Evolutionary conservation across 1,140 invertebrate genomes (phyloP).

Genomic region (Rhagoletis pomonella): DNA sequence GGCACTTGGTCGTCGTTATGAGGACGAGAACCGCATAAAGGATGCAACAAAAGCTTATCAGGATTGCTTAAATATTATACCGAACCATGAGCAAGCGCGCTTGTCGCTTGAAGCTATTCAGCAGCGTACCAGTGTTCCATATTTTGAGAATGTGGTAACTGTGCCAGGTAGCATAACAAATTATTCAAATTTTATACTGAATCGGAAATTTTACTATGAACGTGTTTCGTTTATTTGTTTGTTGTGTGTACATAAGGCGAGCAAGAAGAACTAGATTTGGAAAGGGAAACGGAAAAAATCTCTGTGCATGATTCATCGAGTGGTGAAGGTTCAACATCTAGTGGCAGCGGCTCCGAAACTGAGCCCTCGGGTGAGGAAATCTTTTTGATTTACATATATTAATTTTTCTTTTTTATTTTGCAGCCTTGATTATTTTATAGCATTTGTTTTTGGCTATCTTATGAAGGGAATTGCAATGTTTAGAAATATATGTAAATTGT

Average conservation of each 20-base stretch:
- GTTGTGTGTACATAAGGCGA: background rate
- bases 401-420: conserved; percentile 35
- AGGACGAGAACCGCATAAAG: conserved; percentile 89
- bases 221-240: conserved; percentile 37
- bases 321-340: background rate
- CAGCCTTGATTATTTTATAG: background rate
- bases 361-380: conserved; percentile 1
- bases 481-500: background rate
- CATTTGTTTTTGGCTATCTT: background rate
- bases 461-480: background rate
- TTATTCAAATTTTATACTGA: background rate
- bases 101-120: conserved; percentile 81
- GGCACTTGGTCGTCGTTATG: conserved; percentile 87
- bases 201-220: background rate
- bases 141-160: conserved; percentile 1
- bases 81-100: conserved; percentile 89
- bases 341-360: conserved; percentile 33
- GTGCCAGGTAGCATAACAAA: conserved; percentile 16
- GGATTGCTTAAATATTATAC: conserved; percentile 86
- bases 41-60: conserved; percentile 89
- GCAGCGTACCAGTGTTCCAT: conserved; percentile 54
- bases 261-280: background rate
- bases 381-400: background rate
- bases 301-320: conserved; percentile 15
- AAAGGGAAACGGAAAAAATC: background rate